Conservation (phyloP, 1,140 invertebrate species). For the Eciton burchellii region DNA sequence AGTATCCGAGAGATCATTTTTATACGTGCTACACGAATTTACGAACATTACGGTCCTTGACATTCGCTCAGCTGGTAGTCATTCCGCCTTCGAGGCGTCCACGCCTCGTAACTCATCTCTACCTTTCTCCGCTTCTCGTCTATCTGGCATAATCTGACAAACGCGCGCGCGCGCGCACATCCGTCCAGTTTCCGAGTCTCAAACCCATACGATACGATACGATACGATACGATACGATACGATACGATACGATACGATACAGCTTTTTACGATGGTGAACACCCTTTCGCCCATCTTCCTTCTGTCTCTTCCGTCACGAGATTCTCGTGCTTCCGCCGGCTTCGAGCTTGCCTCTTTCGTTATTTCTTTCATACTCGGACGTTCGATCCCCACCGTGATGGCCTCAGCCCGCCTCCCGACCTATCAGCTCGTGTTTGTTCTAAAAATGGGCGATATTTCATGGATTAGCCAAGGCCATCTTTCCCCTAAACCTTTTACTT, state of each 20-base stretch:
- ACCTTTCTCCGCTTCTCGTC: slow-evolving; percentile 3
- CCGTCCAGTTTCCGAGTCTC: slow-evolving; percentile 15
- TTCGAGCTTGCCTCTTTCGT: slow-evolving; percentile 29
- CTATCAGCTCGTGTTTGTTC: background rate
- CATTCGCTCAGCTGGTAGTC: no score
- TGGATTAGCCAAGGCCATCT: slow-evolving; percentile 19
- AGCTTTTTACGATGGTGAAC: slow-evolving; percentile 39
- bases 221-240: slow-evolving; percentile 10
- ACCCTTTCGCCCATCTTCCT: slow-evolving; percentile 40
- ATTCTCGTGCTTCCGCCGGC: slow-evolving; percentile 53
- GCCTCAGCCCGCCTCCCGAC: slow-evolving; percentile 4
- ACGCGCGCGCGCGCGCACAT: background rate
- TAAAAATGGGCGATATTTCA: slow-evolving; percentile 7
- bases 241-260: background rate
- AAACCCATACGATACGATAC: slow-evolving; percentile 21
- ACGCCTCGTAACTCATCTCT: slow-evolving; percentile 26
- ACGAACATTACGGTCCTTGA: no score
- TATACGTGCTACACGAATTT: no score
- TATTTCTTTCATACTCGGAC: slow-evolving; percentile 40
- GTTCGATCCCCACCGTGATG: background rate
- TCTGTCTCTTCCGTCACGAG: slow-evolving; percentile 18
- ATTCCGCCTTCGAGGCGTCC: no score
- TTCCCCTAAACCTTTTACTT: background rate
- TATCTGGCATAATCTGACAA: slow-evolving; percentile 5
- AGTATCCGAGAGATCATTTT: no score